Base-by-base conservation (phyloP, 1,140 invertebrate genomes). In the Lordiphosa stackelbergi region DNA sequence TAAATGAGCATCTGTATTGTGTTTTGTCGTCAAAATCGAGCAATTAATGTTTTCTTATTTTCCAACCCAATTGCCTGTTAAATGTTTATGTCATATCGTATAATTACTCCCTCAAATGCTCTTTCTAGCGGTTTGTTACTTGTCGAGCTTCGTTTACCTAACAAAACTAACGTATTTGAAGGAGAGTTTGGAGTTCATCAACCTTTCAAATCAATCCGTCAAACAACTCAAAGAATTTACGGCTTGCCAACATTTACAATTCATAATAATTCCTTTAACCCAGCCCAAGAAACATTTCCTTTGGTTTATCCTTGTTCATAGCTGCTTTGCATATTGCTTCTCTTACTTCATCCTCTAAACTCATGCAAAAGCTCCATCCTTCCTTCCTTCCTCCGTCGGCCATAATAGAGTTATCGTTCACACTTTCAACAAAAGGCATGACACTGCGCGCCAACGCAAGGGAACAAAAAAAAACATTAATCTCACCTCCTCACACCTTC, bases 331-430 rank as follows among this genome's bases (percentile, higher is more conserved):
- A 41, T 41, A 8, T 41, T 41, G 6, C 38, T 41, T 41, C 10
- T 41, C 2, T 16, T 41, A 13, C 12, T 41, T 16, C 11, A 41
- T 41, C 13, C 37, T 40, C 5, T 40, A 40, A 40, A 40, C 8
- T 40, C 5, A 13, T 12, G 38, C 12, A 16, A 41, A 16, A 16
- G 16, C 16, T 13, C n/a, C 22, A 22, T 53, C 28, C 7, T 31
- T 31, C 28, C 28, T 31, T 31, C 28, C 6, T 31, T 31, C 28
- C 24, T 28, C 24, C 28, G 8, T 31, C 7, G 5, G 28, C 8
- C 45, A 7, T 52, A 63, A 56, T 57, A 35, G 43, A 62, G 60
- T 46, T 28, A 46, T 48, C 13, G 12, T 43, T 49, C 55, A 42
- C 28, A 16, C 31, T 58, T 49, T 2, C 10, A 5, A 10, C 34